A percentile compares a stretch with the other conserved stretches of the same genome.
These are phyloP conservation scores for Xiphorhynchus erythropygius DNA, from an alignment of 2,797 vertebrate genomes.

Conservation along the genomic window DNA sequence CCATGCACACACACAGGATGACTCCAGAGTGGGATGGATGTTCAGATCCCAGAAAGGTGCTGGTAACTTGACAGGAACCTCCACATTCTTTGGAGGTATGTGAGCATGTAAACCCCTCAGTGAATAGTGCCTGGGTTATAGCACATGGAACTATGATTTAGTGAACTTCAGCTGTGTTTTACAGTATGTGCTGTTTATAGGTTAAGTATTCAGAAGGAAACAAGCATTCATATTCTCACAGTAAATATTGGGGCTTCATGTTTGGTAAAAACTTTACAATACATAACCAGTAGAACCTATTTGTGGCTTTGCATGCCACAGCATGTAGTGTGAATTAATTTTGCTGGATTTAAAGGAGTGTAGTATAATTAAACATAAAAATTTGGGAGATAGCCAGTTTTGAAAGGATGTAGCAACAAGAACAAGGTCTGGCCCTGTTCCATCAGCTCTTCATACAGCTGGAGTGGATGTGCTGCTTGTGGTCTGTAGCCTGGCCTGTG, in stretches of 20 bases:
- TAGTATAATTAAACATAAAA: neutral
- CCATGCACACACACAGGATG: conserved; percentile 50
- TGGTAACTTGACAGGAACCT: conserved; percentile 67
- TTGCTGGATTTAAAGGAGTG: neutral
- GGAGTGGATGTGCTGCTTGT: neutral
- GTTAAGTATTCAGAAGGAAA: neutral
- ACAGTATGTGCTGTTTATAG: neutral
- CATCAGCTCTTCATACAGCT: fast-evolving
- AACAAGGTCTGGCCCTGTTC: fast-evolving
- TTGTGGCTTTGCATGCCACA: neutral
- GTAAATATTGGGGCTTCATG: neutral
- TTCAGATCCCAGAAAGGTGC: conserved; percentile 53
- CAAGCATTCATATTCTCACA: neutral
- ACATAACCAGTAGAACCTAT: neutral
- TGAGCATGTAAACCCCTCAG: neutral
- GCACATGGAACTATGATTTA: neutral
- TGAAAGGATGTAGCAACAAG: neutral
- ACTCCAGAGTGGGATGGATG: conserved; percentile 61
- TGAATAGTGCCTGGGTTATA: neutral
- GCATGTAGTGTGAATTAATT: neutral
- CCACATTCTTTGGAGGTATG: conserved; percentile 66
- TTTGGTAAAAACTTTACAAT: neutral
- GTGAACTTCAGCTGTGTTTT: neutral
- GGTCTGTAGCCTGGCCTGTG: neutral
- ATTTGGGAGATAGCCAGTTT: neutral